Base-by-base conservation (phyloP, 2,797 vertebrate species). In the Rhinophrynus dorsalis region DNA sequence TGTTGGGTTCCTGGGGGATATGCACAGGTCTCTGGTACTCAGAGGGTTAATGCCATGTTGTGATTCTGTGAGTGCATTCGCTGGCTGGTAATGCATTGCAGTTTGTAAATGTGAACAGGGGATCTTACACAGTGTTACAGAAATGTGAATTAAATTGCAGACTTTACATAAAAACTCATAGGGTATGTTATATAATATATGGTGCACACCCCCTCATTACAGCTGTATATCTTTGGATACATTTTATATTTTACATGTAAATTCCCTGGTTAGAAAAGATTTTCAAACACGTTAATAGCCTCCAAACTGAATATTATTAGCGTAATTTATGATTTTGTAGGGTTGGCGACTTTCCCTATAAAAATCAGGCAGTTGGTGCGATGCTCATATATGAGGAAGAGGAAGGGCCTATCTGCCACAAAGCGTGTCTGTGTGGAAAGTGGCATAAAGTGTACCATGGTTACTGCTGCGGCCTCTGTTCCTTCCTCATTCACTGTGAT, bases 401-500 rank as follows among this genome's bases (percentile, higher is more conserved):
- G 80, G 77, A 99, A 99, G 2, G 97, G 97, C 0, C 90, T 93
- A 77, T 98, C 95, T 0, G 92, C 89, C 0, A 86, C 45, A 12
- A 99, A 97, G 23, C 91, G 94, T 38, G 90, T 94, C 85, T 99
- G 97, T 32, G 94, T 87, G 10, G 97, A 96, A 51, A 99, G 89
- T 0, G 97, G 97, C 95, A 96, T 99, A 82, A 99, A 99, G 33
- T 94, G 94, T 10, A 97, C 89, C 0, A 89, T 91, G 68, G 97
- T 98, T 64, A 98, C 81, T 0, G 94, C 82, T 0, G 90, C 95
- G 0, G 96, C 97, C 72, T 97, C 92, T 0, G 96, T 99, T 20
- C 97, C 97, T 75, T 99, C 97, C 76, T 99, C 97, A 0, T 99
- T 97, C 82, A 99, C 96, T 0, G 91, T 99, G 81, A 99, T 98